These are phyloP conservation scores for Colletes latitarsis DNA, from an alignment of 1,140 invertebrate species.

Conservation along the genomic window DNA sequence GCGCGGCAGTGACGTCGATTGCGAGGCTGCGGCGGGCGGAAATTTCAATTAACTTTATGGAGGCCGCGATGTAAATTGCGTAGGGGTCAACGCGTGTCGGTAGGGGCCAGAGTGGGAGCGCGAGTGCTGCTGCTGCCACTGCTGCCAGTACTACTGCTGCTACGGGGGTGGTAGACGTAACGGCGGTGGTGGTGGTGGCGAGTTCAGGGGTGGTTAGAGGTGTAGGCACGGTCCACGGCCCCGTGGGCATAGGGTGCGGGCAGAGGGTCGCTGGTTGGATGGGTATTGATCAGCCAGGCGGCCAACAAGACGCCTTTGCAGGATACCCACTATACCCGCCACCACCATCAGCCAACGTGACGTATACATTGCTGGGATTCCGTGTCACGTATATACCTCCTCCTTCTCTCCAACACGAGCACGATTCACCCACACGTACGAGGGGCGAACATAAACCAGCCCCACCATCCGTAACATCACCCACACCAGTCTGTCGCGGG, in stretches of 20 bases:
- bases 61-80: slow-evolving; percentile 72
- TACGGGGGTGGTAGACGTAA: slow-evolving; percentile 12
- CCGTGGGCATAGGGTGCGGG: slow-evolving; percentile 64
- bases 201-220: slow-evolving; percentile 64
- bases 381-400: slow-evolving; percentile 34
- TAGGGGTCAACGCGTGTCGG: slow-evolving; percentile 69
- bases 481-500: slow-evolving; percentile 40
- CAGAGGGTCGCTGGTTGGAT: slow-evolving; percentile 64
- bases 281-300: slow-evolving; percentile 73
- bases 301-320: slow-evolving; percentile 72
- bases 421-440: slow-evolving; percentile 31
- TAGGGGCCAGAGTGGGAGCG: slow-evolving; percentile 60
- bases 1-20: slow-evolving; percentile 49
- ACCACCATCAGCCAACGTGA: slow-evolving; percentile 13
- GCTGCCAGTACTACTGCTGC: background rate
- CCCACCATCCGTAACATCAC: slow-evolving; percentile 57
- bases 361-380: slow-evolving; percentile 29
- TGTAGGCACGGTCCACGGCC: slow-evolving; percentile 64
- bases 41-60: slow-evolving; percentile 74
- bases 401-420: background rate
- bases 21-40: slow-evolving; percentile 57
- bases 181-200: slow-evolving; percentile 41
- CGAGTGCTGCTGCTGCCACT: slow-evolving; percentile 44
- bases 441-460: slow-evolving; percentile 51
- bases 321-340: slow-evolving; percentile 65